These are phyloP conservation scores for Sycophaga agraensis DNA, from an alignment of 1,140 invertebrate species.

Conservation along the genomic window DNA sequence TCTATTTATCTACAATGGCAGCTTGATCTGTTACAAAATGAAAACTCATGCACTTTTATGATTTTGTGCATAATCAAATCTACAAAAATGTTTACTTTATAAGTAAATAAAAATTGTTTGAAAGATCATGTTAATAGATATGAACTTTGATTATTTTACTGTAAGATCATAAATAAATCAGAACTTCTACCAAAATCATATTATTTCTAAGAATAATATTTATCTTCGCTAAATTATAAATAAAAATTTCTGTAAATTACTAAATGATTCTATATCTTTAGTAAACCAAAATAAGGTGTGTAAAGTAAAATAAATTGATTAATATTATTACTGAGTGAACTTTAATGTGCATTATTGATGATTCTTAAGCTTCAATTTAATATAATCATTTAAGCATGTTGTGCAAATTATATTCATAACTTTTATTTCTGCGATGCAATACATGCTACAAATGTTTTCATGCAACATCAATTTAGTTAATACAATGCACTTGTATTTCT, in stretches of 20 bases:
- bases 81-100: background rate
- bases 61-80: constrained; percentile 8
- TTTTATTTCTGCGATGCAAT: constrained; percentile 24
- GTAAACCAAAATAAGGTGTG: constrained; percentile 10
- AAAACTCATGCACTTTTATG: constrained; percentile 17
- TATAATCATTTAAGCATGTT: no score
- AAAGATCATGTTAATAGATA: no score
- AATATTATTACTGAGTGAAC: background rate
- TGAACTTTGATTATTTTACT: no score
- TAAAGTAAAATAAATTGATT: constrained; percentile 2
- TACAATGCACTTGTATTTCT: constrained; percentile 2
- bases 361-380: background rate
- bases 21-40: constrained; percentile 9
- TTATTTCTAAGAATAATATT: no score
- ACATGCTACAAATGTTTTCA: constrained; percentile 27
- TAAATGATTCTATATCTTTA: no score
- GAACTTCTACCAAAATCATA: no score
- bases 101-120: no score
- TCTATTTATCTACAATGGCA: constrained; percentile 17
- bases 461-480: constrained; percentile 4
- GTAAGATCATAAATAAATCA: no score
- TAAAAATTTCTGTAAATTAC: no score
- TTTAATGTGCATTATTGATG: background rate
- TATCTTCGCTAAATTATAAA: no score
- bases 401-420: background rate